Percentiles rank a stretch among this genome's conserved stretches.
Conservation (phyloP, 1,140 invertebrate genomes). For the Belonocnema kinseyi region DNA sequence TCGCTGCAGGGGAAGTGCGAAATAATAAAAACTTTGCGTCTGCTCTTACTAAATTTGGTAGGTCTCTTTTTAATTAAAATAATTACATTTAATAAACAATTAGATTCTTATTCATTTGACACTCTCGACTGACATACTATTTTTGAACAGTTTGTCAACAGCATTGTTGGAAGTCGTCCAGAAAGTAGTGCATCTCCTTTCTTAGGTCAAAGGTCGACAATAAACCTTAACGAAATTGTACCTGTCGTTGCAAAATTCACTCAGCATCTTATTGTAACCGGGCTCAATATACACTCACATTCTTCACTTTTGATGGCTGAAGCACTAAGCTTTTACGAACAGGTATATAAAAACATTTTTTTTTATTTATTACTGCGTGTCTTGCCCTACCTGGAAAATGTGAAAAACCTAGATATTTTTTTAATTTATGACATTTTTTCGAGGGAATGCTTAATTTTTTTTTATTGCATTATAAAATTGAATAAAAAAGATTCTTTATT, state of each 20-base stretch:
- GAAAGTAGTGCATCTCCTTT: background rate
- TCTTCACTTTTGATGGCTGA: background rate
- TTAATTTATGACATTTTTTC: too few species aligned
- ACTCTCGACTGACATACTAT: background rate
- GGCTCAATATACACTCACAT: background rate
- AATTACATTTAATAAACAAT: background rate
- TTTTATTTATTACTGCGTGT: too few species aligned
- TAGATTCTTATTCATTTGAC: background rate
- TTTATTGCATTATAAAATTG: too few species aligned
- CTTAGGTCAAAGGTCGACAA: conserved; percentile 1
- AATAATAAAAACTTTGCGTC: conserved; percentile 3
- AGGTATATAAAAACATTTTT: background rate
- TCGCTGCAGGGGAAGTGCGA: background rate
- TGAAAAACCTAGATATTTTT: too few species aligned
- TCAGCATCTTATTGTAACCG: background rate
- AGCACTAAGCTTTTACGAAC: conserved; percentile 10
- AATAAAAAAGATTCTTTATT: too few species aligned
- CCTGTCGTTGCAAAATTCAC: background rate
- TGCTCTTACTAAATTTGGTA: conserved; percentile 20
- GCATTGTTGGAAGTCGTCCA: background rate
- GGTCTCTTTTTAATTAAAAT: background rate
- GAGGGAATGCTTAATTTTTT: too few species aligned
- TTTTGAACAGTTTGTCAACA: background rate
- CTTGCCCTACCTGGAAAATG: too few species aligned
- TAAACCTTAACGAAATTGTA: background rate